Evolutionary conservation across 2,888 invertebrate genomes (phyloP).

Genomic region (Rhamphomyia laevipes): DNA sequence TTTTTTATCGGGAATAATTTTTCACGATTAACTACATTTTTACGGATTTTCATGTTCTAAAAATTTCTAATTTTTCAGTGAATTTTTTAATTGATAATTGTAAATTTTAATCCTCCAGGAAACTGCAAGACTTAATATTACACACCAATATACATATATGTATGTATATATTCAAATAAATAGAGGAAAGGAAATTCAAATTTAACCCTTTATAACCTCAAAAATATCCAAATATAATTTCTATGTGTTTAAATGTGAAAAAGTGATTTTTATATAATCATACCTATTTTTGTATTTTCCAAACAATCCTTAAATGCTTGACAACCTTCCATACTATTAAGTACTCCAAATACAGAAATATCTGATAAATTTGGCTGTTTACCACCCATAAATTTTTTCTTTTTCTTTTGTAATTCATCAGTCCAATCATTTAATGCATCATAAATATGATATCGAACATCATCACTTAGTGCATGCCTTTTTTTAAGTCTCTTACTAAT

Average conservation of each 20-base stretch:
- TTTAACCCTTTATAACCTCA: neutral
- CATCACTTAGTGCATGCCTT: slow-evolving; percentile 72
- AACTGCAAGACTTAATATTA: too few species aligned
- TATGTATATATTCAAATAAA: too few species aligned
- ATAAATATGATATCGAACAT: slow-evolving; percentile 81
- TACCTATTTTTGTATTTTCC: slow-evolving; percentile 57
- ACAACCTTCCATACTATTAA: slow-evolving; percentile 90
- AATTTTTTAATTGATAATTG: too few species aligned
- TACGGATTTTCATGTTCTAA: too few species aligned
- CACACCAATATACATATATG: too few species aligned
- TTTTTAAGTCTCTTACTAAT: slow-evolving; percentile 81
- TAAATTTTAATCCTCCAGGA: too few species aligned
- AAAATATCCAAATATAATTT: neutral
- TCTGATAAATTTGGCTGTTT: slow-evolving; percentile 81
- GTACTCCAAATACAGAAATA: slow-evolving; percentile 78
- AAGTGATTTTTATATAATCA: slow-evolving; percentile 28
- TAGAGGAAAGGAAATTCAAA: too few species aligned
- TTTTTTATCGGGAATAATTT: too few species aligned
- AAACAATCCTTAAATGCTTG: slow-evolving; percentile 73
- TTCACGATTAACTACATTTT: too few species aligned
- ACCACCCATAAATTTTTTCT: slow-evolving; percentile 76
- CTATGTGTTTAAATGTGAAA: neutral
- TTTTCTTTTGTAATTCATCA: slow-evolving; percentile 52
- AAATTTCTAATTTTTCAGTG: too few species aligned
- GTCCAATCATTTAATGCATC: slow-evolving; percentile 79